A percentile compares a stretch with the other conserved stretches of the same genome.
phyloP scores from a whole-genome alignment of 2,888 invertebrate species.

The Agelastica alni region DNA sequence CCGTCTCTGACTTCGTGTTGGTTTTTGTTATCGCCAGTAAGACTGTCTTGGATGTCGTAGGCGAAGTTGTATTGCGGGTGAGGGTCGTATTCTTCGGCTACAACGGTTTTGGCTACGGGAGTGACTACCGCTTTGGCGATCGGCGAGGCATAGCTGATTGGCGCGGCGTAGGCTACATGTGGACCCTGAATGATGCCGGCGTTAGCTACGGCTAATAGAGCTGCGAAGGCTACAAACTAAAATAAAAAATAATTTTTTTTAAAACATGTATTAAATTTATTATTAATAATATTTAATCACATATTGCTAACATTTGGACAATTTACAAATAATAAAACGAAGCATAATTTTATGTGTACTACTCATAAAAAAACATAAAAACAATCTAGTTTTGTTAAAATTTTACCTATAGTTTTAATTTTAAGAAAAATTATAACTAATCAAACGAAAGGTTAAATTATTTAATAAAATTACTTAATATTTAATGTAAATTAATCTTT shows the following conservation, averaged over 20 bases:
- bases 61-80: conserved; percentile 62
- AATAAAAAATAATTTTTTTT: conserved; percentile 14
- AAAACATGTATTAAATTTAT: too few species aligned
- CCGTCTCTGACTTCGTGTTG: conserved; percentile 68
- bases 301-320: too few species aligned
- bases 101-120: conserved; percentile 35
- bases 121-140: conserved; percentile 34
- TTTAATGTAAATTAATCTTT: too few species aligned
- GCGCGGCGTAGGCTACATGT: conserved; percentile 29
- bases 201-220: conserved; percentile 49
- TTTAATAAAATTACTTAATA: too few species aligned
- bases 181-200: conserved; percentile 41
- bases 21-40: conserved; percentile 63
- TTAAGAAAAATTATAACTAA: too few species aligned
- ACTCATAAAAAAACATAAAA: too few species aligned
- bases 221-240: conserved; percentile 34
- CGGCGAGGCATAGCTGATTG: conserved; percentile 20
- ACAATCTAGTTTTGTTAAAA: too few species aligned
- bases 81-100: conserved; percentile 45
- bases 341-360: too few species aligned
- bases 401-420: too few species aligned
- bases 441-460: too few species aligned
- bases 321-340: too few species aligned
- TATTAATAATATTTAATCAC: too few species aligned
- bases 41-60: conserved; percentile 62